A percentile compares a stretch with the other conserved stretches of the same genome.
These are phyloP conservation scores for Struthidea cinerea DNA, from an alignment of 2,113 vertebrate species.

Conservation along the genomic window DNA sequence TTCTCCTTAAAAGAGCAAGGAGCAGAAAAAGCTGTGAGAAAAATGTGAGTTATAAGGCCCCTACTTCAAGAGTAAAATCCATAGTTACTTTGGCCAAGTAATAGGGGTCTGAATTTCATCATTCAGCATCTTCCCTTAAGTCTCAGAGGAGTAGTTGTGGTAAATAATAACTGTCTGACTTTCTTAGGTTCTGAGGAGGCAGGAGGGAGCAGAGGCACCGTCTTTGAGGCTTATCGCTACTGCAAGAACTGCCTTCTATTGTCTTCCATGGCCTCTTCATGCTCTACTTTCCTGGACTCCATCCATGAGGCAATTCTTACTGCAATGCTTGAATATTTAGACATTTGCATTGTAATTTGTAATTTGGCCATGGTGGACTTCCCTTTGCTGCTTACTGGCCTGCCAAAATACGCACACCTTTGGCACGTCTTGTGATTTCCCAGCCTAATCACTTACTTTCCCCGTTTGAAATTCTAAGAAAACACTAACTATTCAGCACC, in stretches of 20 bases:
- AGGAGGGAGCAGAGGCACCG: background rate
- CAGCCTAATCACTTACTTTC: background rate
- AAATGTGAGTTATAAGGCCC: background rate
- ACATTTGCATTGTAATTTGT: background rate
- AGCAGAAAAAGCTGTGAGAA: background rate
- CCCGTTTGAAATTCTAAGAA: background rate
- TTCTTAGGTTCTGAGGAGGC: background rate
- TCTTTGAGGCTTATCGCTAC: background rate
- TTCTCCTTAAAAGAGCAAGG: background rate
- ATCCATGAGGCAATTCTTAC: background rate
- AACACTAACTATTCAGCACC: background rate
- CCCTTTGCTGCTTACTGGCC: background rate
- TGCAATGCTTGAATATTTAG: background rate
- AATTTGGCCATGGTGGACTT: background rate
- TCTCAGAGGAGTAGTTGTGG: background rate
- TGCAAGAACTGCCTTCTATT: background rate
- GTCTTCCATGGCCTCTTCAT: background rate
- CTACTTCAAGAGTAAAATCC: background rate
- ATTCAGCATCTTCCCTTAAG: background rate
- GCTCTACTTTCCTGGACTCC: background rate
- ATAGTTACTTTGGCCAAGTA: background rate
- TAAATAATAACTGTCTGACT: background rate
- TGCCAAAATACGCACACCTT: background rate
- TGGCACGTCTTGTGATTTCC: background rate
- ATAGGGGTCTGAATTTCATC: background rate